Percentiles rank a stretch among this genome's conserved stretches.
These are phyloP conservation scores for Antedon mediterranea DNA, from an alignment of 53 echinoderm and acorn worm species.

Conservation along the genomic window DNA sequence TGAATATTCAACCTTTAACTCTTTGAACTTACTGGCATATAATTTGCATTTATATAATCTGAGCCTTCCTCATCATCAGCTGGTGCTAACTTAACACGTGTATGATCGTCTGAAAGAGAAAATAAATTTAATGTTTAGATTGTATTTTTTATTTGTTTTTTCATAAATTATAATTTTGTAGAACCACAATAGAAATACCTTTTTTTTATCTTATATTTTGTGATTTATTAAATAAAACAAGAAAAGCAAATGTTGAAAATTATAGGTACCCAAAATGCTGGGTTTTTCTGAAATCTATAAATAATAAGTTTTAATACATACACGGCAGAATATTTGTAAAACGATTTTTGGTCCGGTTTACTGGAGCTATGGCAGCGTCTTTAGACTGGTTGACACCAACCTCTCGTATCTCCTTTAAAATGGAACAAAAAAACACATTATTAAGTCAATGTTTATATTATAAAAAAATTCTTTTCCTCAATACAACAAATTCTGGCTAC, in stretches of 20 bases:
- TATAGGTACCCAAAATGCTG: too few species aligned
- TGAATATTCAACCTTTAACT: slow-evolving; percentile 3
- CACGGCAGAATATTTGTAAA: slow-evolving; percentile 1
- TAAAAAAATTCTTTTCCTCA: too few species aligned
- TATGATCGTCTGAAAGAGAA: slow-evolving; percentile 42
- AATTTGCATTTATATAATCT: slow-evolving; percentile 72
- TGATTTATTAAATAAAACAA: too few species aligned
- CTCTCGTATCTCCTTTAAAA: not conserved
- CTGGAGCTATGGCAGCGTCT: not conserved
- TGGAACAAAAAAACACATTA: not conserved
- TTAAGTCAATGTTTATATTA: too few species aligned
- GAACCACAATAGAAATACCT: too few species aligned
- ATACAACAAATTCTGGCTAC: too few species aligned
- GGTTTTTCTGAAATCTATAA: too few species aligned
- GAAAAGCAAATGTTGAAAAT: too few species aligned
- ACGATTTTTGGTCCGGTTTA: not conserved
- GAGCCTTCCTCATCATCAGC: slow-evolving; percentile 51
- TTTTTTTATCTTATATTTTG: too few species aligned
- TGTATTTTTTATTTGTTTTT: too few species aligned
- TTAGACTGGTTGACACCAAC: not conserved
- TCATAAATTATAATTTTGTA: too few species aligned
- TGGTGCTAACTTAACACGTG: slow-evolving; percentile 43
- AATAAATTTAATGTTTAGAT: not conserved
- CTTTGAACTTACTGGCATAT: slow-evolving; percentile 39
- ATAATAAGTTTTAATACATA: not conserved